These are phyloP conservation scores for Adela reaumurella DNA, from an alignment of 2,888 invertebrate species.

Conservation along the genomic window DNA sequence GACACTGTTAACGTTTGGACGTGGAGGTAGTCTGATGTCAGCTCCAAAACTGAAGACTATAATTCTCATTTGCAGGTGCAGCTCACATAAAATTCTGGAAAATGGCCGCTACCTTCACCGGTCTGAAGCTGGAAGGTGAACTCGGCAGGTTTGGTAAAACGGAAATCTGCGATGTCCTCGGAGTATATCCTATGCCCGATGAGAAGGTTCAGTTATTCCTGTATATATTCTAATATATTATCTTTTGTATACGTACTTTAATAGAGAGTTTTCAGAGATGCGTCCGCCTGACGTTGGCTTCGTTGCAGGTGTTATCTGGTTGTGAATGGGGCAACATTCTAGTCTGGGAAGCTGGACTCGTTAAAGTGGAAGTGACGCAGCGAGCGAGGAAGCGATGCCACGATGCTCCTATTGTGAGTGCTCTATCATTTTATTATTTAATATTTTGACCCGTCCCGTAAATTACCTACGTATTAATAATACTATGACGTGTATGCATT, in stretches of 20 bases:
- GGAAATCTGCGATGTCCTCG: conserved; percentile 84
- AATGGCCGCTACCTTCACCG: conserved; percentile 88
- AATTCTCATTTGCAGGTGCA: conserved; percentile 54
- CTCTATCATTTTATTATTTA: too few species aligned
- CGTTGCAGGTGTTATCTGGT: conserved; percentile 70
- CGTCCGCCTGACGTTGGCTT: too few species aligned
- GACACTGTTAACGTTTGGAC: too few species aligned
- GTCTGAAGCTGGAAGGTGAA: conserved; percentile 82
- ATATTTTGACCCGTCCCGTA: too few species aligned
- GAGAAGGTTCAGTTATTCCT: conserved; percentile 65
- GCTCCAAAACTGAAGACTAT: too few species aligned
- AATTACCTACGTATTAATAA: too few species aligned
- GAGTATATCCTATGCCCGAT: conserved; percentile 81
- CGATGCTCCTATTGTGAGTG: conserved; percentile 59
- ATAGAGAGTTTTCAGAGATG: too few species aligned
- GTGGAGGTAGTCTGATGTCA: too few species aligned
- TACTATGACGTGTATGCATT: too few species aligned
- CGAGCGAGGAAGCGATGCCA: conserved; percentile 74
- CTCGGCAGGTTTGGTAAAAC: conserved; percentile 91
- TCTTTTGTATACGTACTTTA: too few species aligned
- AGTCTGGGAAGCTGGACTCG: conserved; percentile 86
- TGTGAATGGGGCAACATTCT: conserved; percentile 90
- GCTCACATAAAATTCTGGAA: conserved; percentile 91
- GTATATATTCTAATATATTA: too few species aligned
- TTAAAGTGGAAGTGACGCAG: conserved; percentile 77